These are phyloP conservation scores for Spinus pinus DNA, from an alignment of 2,797 vertebrate species.

Conservation along the genomic window DNA sequence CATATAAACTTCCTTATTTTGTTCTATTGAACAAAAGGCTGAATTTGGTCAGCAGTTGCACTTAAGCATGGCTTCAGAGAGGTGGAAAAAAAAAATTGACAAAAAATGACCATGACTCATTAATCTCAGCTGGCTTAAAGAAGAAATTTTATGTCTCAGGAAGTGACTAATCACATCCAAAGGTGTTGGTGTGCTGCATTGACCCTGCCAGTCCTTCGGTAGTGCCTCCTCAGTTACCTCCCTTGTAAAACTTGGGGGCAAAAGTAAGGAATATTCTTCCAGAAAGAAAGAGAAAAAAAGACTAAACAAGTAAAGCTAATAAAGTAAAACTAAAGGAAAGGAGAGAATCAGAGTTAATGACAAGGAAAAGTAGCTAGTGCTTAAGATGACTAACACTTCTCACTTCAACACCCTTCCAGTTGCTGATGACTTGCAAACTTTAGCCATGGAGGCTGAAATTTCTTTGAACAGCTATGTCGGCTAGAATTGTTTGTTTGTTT, in stretches of 20 bases:
- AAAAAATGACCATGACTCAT: neutral
- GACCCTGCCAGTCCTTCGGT: neutral
- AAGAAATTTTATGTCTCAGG: neutral
- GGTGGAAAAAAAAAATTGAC: neutral
- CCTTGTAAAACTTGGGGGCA: neutral
- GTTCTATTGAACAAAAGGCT: neutral
- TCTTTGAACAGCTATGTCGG: accelerated
- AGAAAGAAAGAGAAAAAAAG: neutral
- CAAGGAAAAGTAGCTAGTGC: neutral
- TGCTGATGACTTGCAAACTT: neutral
- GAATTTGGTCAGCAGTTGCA: neutral
- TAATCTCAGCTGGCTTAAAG: neutral
- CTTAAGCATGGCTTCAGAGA: neutral
- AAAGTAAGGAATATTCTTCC: neutral
- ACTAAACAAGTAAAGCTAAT: neutral
- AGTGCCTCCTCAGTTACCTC: neutral
- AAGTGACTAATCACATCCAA: neutral
- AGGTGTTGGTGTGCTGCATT: neutral
- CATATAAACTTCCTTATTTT: neutral
- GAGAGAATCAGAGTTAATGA: neutral
- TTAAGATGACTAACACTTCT: neutral
- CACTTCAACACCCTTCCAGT: neutral
- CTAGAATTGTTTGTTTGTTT: neutral
- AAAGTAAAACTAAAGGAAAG: neutral
- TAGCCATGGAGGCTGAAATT: neutral